phyloP scores from a whole-genome alignment of 2,113 vertebrate species.

The Suncus etruscus region DNA sequence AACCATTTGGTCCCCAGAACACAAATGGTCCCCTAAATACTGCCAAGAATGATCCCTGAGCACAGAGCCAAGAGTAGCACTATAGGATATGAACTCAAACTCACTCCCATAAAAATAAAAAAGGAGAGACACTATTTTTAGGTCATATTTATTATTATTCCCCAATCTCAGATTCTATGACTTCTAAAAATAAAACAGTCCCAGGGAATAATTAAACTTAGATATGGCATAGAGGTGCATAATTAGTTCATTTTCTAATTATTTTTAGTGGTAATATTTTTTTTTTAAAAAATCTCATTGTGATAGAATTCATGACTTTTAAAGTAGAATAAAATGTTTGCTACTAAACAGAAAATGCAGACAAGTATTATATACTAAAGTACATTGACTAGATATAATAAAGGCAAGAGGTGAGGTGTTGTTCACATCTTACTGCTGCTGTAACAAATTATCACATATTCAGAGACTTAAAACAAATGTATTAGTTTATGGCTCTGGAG shows the following conservation, averaged over 20 bases:
- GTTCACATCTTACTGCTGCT: neutral
- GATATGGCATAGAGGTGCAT: conserved; percentile 17
- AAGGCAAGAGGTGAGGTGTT: neutral
- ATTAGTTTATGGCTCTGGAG: neutral
- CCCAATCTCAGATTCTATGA: conserved; percentile 33
- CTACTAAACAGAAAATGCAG: neutral
- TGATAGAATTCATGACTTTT: conserved; percentile 11
- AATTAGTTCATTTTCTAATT: conserved; percentile 55
- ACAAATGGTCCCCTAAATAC: too few species aligned
- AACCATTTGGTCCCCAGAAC: too few species aligned
- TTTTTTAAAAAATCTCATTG: neutral
- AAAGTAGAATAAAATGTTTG: conserved; percentile 13
- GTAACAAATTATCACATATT: conserved; percentile 11
- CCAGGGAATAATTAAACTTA: conserved; percentile 36
- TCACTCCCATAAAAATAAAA: too few species aligned
- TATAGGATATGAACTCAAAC: too few species aligned
- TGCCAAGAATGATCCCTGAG: too few species aligned
- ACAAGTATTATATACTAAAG: neutral
- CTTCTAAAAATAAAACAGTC: conserved; percentile 36
- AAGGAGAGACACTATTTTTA: neutral
- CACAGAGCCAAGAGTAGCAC: neutral
- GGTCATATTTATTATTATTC: neutral
- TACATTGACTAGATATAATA: neutral
- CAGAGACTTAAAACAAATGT: neutral
- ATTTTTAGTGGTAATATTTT: conserved; percentile 23